phyloP scores from a whole-genome alignment of 2,113 vertebrate genomes.

The Elephas maximus region DNA sequence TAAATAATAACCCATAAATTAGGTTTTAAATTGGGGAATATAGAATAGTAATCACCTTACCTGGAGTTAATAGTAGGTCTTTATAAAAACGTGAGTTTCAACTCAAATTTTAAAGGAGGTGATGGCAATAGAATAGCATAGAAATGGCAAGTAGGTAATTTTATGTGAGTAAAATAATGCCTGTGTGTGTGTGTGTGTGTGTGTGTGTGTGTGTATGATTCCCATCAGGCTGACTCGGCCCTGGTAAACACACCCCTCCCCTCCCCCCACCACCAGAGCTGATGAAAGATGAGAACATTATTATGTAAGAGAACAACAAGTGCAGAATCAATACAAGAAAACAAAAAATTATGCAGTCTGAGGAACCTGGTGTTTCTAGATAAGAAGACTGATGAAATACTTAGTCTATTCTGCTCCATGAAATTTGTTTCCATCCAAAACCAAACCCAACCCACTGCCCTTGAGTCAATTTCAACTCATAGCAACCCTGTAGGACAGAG shows the following conservation, averaged over 20 bases:
- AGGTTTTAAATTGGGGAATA: constrained; percentile 7
- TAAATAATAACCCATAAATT: neutral
- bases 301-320: neutral
- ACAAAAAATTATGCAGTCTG: neutral
- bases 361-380: neutral
- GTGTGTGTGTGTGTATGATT: neutral
- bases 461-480: too few relatives aligned
- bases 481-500: too few relatives aligned
- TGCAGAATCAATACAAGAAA: neutral
- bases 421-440: neutral
- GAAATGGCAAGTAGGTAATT: neutral
- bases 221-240: neutral
- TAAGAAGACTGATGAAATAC: constrained; percentile 24
- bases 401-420: neutral
- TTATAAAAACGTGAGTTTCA: neutral
- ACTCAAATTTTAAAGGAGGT: neutral
- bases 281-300: neutral
- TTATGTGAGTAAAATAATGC: neutral
- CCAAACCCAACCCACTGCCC: too few relatives aligned
- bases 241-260: neutral
- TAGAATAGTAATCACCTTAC: neutral
- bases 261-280: neutral
- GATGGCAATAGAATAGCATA: neutral
- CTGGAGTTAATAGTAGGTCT: neutral
- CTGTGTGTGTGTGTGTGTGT: neutral